Percentiles rank a stretch among this genome's conserved stretches.
phyloP scores from a whole-genome alignment of 2,113 vertebrate genomes.

The Brachyhypopomus gauderio region DNA sequence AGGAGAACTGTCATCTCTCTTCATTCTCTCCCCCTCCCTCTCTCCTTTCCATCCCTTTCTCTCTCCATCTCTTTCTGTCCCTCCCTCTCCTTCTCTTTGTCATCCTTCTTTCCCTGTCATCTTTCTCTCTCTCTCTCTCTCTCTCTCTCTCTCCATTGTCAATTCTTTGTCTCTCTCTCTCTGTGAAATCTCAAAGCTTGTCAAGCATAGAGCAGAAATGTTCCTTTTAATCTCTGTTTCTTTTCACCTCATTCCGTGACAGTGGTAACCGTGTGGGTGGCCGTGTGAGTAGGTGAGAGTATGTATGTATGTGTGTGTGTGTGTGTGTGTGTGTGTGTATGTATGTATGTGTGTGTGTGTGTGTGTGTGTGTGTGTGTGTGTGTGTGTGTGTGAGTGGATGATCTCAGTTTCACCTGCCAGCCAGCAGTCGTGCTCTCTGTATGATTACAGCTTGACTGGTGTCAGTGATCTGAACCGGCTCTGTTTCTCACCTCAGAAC shows the following conservation, averaged over 20 bases:
- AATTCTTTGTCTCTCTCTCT: not conserved
- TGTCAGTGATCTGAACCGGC: no score
- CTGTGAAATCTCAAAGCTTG: constrained; percentile 22
- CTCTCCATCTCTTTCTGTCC: not conserved
- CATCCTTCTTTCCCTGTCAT: not conserved
- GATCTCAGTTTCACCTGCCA: not conserved
- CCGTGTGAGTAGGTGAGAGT: not conserved
- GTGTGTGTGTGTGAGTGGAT: constrained; percentile 20
- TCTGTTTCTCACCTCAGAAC: no score
- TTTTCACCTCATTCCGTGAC: constrained; percentile 3
- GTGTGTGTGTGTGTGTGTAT: no score
- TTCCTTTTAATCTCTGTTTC: constrained; percentile 23
- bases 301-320: not conserved
- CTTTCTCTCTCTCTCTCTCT: constrained; percentile 20
- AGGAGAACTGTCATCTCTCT: not conserved
- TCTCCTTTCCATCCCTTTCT: not conserved
- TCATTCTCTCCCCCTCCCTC: not conserved
- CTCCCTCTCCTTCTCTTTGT: no score
- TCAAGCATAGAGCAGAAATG: not conserved
- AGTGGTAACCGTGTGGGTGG: no score
- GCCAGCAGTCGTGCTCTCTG: no score
- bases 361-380: no score
- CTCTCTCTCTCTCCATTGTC: not conserved
- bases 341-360: no score
- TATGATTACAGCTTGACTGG: no score